Conservation (phyloP, 1,140 invertebrate species). For the Neodiprion fabricii region DNA sequence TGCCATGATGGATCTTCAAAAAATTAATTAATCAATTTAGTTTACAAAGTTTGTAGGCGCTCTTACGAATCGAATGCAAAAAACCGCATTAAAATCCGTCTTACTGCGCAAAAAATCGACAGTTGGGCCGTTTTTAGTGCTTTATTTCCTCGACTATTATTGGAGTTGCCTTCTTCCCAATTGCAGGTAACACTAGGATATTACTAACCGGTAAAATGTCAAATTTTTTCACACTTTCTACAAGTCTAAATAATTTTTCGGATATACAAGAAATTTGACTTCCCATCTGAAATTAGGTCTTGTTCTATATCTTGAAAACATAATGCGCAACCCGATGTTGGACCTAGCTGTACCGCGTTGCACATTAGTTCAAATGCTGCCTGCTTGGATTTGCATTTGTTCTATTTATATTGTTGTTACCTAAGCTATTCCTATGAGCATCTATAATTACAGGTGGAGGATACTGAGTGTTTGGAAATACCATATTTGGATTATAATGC, state of each 20-base stretch:
- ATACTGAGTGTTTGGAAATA: not conserved
- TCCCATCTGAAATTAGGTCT: not conserved
- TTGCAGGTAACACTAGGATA: not conserved
- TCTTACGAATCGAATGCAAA: too few species aligned
- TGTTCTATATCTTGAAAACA: not conserved
- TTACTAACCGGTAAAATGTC: conserved; percentile 4
- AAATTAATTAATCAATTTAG: too few species aligned
- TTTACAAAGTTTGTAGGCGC: too few species aligned
- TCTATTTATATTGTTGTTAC: too few species aligned
- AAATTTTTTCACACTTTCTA: not conserved
- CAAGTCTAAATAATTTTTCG: not conserved
- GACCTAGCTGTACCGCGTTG: not conserved
- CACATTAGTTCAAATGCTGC: not conserved
- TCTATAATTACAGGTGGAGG: not conserved
- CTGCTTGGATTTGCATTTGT: too few species aligned
- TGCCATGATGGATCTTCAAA: too few species aligned
- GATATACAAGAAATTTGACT: not conserved
- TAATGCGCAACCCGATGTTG: not conserved
- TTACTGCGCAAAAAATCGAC: too few species aligned
- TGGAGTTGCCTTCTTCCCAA: too few species aligned
- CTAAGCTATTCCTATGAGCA: too few species aligned
- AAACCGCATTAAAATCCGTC: too few species aligned
- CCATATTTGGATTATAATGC: not conserved
- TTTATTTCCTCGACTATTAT: too few species aligned
- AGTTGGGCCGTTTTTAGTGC: too few species aligned